Evolutionary conservation across 2,888 invertebrate species (phyloP), one percentile per base, ranked within the genome.

Genomic region (Matsumyia berberina): DNA sequence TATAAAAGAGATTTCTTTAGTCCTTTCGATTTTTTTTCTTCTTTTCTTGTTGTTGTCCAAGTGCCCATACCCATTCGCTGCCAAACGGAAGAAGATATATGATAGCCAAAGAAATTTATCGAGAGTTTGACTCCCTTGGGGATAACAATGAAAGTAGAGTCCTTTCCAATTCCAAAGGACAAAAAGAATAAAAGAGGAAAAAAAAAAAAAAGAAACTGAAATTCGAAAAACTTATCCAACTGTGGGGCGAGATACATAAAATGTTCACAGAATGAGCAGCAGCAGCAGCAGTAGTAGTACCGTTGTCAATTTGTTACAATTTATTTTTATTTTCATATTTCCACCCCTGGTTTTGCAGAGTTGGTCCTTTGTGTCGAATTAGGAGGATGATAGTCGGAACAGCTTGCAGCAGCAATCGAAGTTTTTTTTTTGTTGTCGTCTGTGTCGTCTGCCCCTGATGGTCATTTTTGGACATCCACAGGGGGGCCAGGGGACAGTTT

Each of bases 311-410:
- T 85, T 85, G 85, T 85, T 70, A 79, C 79, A 85, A 85, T 85
- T 79, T 85, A 85, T 85, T 85, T 85, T 85, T 85, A 85, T 74
- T 85, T 85, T 85, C 79, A 85, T 85, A 85, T 85, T 85, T 85
- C 69, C 74, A 70, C 42, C 44, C 7, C 33, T 55, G 51, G 19
- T 19, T 46, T 55, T 44, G 35, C 64, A 42, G 39, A 42, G 35
- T 33, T 39, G 55, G 74, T 85, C 85, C 80, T 79, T 85, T 85
- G 85, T 85, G 85, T 66, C 74, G 80, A 85, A 79, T 85, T 85
- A 85, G 79, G 79, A 69, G 83, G 73, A 83, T 78, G 78, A 78
- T 83, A 78, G 55, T 69, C 53, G 42, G 58, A 81, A 85, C 85
- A 79, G 85, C 85, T 85, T 79, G 85, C 74, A 85, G 49, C 44